Conservation (phyloP, 2,113 vertebrate species). For the Lycaon pictus region DNA sequence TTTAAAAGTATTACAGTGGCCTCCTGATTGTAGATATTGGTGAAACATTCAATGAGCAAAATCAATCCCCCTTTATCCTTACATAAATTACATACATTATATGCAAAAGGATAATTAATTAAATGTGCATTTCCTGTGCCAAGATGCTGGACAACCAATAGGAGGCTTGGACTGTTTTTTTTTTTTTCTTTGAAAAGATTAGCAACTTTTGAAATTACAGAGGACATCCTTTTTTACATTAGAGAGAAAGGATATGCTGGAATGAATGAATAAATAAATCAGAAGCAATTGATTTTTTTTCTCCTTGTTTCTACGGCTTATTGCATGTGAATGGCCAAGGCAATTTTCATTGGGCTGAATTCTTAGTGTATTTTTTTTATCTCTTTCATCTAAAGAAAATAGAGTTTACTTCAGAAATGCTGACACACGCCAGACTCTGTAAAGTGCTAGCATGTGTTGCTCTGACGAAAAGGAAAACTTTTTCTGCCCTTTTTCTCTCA, state of each 20-base stretch:
- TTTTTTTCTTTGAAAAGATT: constrained; percentile 67
- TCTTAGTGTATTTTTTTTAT: constrained; percentile 67
- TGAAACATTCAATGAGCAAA: constrained; percentile 19
- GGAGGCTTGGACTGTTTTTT: constrained; percentile 41
- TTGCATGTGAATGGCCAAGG: constrained; percentile 67
- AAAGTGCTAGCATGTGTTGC: constrained; percentile 69
- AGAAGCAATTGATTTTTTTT: constrained; percentile 68
- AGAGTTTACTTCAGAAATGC: constrained; percentile 74
- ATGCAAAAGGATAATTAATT: constrained; percentile 50
- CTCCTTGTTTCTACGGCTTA: constrained; percentile 51
- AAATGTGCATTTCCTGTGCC: constrained; percentile 58
- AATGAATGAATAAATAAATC: constrained; percentile 74
- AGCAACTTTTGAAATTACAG: constrained; percentile 58
- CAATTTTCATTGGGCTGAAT: constrained; percentile 70
- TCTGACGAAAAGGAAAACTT: constrained; percentile 49
- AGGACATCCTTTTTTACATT: constrained; percentile 42
- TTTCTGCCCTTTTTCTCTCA: constrained; percentile 14
- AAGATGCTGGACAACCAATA: constrained; percentile 32
- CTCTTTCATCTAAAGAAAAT: constrained; percentile 80
- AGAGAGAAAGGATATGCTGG: constrained; percentile 49
- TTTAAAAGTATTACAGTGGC: not conserved
- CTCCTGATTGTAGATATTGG: constrained; percentile 11
- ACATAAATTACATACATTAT: constrained; percentile 52
- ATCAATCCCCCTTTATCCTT: constrained; percentile 27
- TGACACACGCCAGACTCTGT: constrained; percentile 70